These are phyloP conservation scores for Ischnura elegans DNA, from an alignment of 2,888 invertebrate species.

Conservation along the genomic window DNA sequence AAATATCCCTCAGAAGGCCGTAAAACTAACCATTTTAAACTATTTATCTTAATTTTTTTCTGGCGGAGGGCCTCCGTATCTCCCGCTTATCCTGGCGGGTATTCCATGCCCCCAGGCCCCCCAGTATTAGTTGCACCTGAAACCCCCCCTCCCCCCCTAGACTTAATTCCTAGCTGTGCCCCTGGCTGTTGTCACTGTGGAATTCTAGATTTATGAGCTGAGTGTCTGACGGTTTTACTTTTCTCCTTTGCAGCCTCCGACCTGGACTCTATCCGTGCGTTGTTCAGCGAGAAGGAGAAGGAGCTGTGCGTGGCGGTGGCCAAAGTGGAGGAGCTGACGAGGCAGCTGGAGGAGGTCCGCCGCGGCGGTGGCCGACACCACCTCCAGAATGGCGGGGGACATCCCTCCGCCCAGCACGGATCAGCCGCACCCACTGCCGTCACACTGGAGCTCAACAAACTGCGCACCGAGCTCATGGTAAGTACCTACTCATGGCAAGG, in stretches of 20 bases:
- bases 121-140: no score
- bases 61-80: no score
- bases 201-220: no score
- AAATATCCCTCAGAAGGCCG: no score
- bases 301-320: constrained; percentile 97
- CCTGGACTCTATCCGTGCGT: constrained; percentile 95
- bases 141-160: neutral
- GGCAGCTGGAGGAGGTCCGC: constrained; percentile 94
- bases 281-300: constrained; percentile 98
- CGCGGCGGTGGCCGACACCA: constrained; percentile 77
- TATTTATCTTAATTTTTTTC: no score
- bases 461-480: constrained; percentile 95
- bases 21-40: no score
- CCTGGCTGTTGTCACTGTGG: no score
- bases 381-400: constrained; percentile 72
- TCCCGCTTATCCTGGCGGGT: no score
- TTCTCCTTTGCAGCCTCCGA: constrained; percentile 88
- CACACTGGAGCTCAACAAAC: constrained; percentile 93
- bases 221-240: neutral
- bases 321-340: constrained; percentile 96
- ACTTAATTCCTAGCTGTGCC: no score
- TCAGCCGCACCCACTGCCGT: constrained; percentile 83
- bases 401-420: constrained; percentile 71
- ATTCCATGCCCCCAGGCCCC: no score
- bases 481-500: no score